Percentiles rank a stretch among this genome's conserved stretches.
Evolutionary conservation across 1,140 invertebrate genomes (phyloP).

Genomic region (Limonius californicus): DNA sequence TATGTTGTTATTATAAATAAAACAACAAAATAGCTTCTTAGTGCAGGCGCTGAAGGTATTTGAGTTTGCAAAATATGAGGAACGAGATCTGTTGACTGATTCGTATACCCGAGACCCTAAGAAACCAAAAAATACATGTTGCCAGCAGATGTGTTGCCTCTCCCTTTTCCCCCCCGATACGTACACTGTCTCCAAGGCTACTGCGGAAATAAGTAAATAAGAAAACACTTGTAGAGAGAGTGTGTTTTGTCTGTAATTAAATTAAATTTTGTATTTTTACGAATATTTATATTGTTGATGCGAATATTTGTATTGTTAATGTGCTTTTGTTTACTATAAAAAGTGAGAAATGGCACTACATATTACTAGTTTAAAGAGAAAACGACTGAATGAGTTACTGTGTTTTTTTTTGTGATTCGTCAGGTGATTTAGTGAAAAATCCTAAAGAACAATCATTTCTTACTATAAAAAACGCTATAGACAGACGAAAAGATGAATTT

Average conservation of each 20-base stretch:
- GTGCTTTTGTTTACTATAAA: neutral
- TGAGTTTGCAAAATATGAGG: no score
- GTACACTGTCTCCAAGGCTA: neutral
- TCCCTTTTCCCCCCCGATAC: neutral
- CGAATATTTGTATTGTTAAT: neutral
- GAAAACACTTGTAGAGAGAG: neutral
- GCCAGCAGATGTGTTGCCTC: conserved; percentile 18
- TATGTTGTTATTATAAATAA: no score
- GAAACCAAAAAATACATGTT: no score
- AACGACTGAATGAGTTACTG: neutral
- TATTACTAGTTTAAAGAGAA: neutral
- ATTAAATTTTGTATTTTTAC: no score
- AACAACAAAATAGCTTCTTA: no score
- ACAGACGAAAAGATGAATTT: conserved; percentile 20
- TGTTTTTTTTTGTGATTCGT: conserved; percentile 8
- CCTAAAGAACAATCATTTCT: conserved; percentile 13
- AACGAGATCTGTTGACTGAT: no score
- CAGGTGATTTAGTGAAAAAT: conserved; percentile 1
- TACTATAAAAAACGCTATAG: conserved; percentile 22
- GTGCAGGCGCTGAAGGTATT: no score
- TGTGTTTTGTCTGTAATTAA: no score
- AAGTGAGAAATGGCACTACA: neutral
- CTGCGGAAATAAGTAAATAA: neutral
- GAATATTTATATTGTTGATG: neutral
- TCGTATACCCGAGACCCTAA: no score